These are phyloP conservation scores for Aegotheles bennettii DNA, from an alignment of 2,113 vertebrate genomes.

Conservation along the genomic window DNA sequence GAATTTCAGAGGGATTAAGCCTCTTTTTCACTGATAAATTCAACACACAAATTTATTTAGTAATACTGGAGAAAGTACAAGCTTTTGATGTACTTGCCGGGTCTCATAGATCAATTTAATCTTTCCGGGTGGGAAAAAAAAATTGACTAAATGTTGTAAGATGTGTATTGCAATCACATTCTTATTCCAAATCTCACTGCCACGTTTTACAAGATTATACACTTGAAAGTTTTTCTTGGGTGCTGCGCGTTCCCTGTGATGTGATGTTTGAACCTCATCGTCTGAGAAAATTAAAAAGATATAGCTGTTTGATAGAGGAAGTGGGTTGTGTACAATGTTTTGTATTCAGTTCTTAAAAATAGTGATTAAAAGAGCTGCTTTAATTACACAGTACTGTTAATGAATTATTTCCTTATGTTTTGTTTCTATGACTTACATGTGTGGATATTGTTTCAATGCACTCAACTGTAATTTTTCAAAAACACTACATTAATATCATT, in stretches of 20 bases:
- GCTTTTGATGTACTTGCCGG: neutral
- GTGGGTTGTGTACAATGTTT: neutral
- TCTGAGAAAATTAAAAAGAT: constrained; percentile 1
- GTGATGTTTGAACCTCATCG: neutral
- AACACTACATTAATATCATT: neutral
- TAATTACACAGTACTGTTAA: constrained; percentile 31
- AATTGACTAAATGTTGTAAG: neutral
- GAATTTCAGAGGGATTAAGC: constrained; percentile 30
- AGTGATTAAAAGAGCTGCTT: constrained; percentile 12
- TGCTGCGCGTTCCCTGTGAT: neutral
- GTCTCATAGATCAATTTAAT: neutral
- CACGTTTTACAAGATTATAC: neutral
- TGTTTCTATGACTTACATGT: neutral
- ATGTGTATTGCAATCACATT: neutral
- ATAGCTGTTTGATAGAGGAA: constrained; percentile 20
- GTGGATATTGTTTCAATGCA: neutral
- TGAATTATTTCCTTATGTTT: constrained; percentile 43
- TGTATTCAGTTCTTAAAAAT: constrained; percentile 15
- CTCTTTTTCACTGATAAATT: neutral
- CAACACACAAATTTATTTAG: neutral
- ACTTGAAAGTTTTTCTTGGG: neutral
- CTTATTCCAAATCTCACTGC: neutral
- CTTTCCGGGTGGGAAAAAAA: neutral
- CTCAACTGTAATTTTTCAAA: neutral
- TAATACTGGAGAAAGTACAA: neutral